phyloP scores from a whole-genome alignment of 1,140 invertebrate species.

The Brachionus angularis region DNA sequence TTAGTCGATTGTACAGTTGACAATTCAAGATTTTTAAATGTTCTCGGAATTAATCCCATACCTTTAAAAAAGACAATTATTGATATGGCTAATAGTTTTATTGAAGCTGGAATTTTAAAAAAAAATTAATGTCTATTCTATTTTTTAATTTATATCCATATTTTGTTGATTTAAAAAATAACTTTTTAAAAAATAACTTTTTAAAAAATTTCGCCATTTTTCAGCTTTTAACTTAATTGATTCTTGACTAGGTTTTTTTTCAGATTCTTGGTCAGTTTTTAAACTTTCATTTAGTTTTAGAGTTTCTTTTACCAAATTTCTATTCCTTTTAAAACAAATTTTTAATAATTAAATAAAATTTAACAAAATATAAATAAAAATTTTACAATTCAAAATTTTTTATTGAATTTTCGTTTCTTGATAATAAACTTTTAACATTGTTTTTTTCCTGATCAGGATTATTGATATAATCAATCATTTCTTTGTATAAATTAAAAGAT shows the following conservation, averaged over 20 bases:
- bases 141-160: no score
- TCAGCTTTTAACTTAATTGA: no score
- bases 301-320: background rate
- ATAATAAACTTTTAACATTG: background rate
- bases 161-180: no score
- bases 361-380: background rate
- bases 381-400: slow-evolving; percentile 17
- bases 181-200: no score
- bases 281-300: no score
- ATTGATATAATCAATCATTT: no score
- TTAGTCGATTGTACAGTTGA: slow-evolving; percentile 59
- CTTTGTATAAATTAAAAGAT: background rate
- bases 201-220: no score
- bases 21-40: slow-evolving; percentile 58
- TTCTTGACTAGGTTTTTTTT: no score
- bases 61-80: slow-evolving; percentile 57
- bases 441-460: background rate
- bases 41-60: slow-evolving; percentile 55
- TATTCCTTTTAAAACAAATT: background rate
- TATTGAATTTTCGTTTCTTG: background rate
- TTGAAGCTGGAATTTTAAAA: slow-evolving; percentile 59
- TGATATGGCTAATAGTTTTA: slow-evolving; percentile 60
- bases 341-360: background rate
- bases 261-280: no score
- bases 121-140: no score